Percentiles rank a stretch among this genome's conserved stretches.
Evolutionary conservation across 2,113 vertebrate species (phyloP).

Genomic region (Callospermophilus lateralis): DNA sequence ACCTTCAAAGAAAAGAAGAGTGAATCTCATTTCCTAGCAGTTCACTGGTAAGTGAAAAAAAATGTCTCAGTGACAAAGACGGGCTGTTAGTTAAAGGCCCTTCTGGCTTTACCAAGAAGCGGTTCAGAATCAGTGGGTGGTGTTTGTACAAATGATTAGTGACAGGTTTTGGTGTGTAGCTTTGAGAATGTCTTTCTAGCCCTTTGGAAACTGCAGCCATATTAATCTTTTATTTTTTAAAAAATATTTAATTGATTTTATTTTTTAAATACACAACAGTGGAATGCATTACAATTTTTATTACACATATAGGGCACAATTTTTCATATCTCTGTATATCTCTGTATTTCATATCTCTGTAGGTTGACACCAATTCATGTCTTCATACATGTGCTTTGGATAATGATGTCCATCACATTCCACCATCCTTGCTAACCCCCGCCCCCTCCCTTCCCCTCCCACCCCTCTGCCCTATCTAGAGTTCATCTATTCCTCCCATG

Average conservation of each 20-base stretch:
- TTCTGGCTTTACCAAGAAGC: neutral
- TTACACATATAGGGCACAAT: too few relatives aligned
- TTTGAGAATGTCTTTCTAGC: neutral
- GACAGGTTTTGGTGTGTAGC: neutral
- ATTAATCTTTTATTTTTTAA: neutral
- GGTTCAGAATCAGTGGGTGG: constrained; percentile 30
- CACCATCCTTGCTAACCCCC: too few relatives aligned
- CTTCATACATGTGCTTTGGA: too few relatives aligned
- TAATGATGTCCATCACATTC: too few relatives aligned
- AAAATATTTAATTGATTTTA: neutral
- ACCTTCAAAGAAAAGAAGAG: constrained; percentile 64
- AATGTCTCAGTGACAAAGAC: constrained; percentile 31
- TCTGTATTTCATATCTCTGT: too few relatives aligned
- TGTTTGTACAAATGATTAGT: constrained; percentile 27
- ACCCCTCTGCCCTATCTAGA: too few relatives aligned
- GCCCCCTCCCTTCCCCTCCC: too few relatives aligned
- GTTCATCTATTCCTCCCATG: too few relatives aligned
- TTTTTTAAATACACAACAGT: too few relatives aligned
- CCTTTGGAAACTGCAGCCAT: neutral
- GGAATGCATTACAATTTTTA: too few relatives aligned
- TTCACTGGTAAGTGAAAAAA: constrained; percentile 5
- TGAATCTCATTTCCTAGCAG: constrained; percentile 56
- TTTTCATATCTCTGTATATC: too few relatives aligned
- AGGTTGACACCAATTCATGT: too few relatives aligned
- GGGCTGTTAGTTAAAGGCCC: constrained; percentile 53